Evolutionary conservation across 2,888 invertebrate genomes (phyloP).

Genomic region (Orthonychiurus folsomi): DNA sequence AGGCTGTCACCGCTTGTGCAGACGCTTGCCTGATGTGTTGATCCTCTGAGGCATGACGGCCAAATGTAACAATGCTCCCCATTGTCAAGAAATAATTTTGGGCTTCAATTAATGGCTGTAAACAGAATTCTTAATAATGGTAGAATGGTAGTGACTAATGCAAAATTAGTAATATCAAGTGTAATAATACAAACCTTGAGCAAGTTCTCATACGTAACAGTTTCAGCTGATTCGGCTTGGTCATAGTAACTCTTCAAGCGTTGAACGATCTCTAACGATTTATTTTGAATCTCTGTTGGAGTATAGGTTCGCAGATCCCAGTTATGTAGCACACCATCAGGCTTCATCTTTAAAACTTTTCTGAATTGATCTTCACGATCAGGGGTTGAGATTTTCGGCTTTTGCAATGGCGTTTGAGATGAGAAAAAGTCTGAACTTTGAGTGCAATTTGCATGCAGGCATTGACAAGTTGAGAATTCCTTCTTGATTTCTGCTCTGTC

Average conservation of each 20-base stretch:
- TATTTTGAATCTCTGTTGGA: slow-evolving; percentile 33
- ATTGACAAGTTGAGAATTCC: no score
- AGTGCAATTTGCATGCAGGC: no score
- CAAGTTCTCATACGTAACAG: slow-evolving; percentile 39
- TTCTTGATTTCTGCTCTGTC: no score
- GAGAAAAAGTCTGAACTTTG: no score
- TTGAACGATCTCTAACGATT: slow-evolving; percentile 32
- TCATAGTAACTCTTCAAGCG: slow-evolving; percentile 34
- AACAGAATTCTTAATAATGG: slow-evolving; percentile 11
- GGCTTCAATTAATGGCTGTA: slow-evolving; percentile 44
- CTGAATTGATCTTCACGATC: no score
- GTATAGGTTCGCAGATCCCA: slow-evolving; percentile 38
- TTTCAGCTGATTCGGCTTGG: slow-evolving; percentile 29
- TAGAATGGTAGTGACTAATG: neutral
- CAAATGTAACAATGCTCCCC: slow-evolving; percentile 45
- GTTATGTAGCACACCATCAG: slow-evolving; percentile 33
- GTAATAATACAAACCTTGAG: slow-evolving; percentile 40
- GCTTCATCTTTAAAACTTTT: no score
- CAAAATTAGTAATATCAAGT: neutral
- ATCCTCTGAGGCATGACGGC: slow-evolving; percentile 45
- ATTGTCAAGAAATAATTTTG: slow-evolving; percentile 43
- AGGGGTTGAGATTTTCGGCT: no score
- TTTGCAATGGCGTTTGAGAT: no score
- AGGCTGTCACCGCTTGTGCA: slow-evolving; percentile 45
- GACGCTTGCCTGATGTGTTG: slow-evolving; percentile 46